A percentile compares a stretch with the other conserved stretches of the same genome.
These are phyloP conservation scores for Amphiduros pacificus DNA, from an alignment of 2,888 invertebrate genomes.

Conservation along the genomic window DNA sequence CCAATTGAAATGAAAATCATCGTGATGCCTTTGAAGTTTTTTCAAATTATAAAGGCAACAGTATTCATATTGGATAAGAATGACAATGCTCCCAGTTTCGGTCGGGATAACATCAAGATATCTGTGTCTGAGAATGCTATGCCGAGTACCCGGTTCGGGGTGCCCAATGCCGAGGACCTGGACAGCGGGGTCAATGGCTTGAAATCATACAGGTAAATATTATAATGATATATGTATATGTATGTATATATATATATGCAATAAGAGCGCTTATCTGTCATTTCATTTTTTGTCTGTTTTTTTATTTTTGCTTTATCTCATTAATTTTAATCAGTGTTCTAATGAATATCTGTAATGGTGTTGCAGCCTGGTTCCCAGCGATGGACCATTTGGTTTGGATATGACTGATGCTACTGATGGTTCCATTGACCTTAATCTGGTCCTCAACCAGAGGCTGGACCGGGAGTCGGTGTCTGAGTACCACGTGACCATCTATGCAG, in stretches of 20 bases:
- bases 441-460: slow-evolving; percentile 22
- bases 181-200: slow-evolving; percentile 25
- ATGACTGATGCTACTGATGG: slow-evolving; percentile 23
- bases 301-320: too few species aligned
- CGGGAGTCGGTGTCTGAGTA: slow-evolving; percentile 22
- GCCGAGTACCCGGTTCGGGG: slow-evolving; percentile 15
- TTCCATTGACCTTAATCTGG: slow-evolving; percentile 23
- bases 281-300: too few species aligned
- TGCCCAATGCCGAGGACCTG: slow-evolving; percentile 28
- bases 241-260: too few species aligned
- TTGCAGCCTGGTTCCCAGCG: slow-evolving; percentile 1
- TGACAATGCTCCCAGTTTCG: slow-evolving; percentile 48
- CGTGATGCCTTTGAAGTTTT: slow-evolving; percentile 27
- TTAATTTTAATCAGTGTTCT: too few species aligned
- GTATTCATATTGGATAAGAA: slow-evolving; percentile 49
- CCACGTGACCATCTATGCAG: slow-evolving; percentile 19
- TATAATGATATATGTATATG: too few species aligned
- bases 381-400: slow-evolving; percentile 21
- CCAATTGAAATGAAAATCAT: slow-evolving; percentile 20
- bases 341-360: too few species aligned
- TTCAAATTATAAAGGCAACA: slow-evolving; percentile 38
- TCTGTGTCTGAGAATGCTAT: slow-evolving; percentile 21
- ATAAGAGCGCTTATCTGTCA: too few species aligned
- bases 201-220: slow-evolving; percentile 19
- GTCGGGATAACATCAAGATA: slow-evolving; percentile 12